Evolutionary conservation across 1,140 invertebrate species (phyloP).

Genomic region (Aphelenchoides besseyi): DNA sequence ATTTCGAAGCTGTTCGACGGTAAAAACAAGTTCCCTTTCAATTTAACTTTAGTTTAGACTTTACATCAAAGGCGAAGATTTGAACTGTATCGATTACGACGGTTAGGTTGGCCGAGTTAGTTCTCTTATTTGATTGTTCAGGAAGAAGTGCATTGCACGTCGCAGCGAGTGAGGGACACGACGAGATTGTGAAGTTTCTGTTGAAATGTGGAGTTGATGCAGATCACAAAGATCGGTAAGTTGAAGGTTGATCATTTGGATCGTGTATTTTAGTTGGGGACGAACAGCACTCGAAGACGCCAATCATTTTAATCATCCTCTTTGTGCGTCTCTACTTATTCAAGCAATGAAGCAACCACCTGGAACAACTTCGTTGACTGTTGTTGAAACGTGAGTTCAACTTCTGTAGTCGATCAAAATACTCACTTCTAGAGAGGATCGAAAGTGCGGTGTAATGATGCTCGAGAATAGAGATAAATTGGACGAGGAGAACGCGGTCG

Average conservation of each 20-base stretch:
- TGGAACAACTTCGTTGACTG: background rate
- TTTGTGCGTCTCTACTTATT: constrained; percentile 39
- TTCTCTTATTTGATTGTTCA: too few relatives aligned
- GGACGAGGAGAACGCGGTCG: constrained; percentile 7
- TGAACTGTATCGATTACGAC: constrained; percentile 85
- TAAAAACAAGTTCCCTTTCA: too few relatives aligned
- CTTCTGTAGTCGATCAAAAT: constrained; percentile 18
- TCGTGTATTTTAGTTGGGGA: too few relatives aligned
- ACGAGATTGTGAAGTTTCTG: constrained; percentile 54
- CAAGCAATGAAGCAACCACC: constrained; percentile 15
- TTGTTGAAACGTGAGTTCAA: background rate
- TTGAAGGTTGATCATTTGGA: too few relatives aligned
- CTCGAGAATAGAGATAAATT: constrained; percentile 24
- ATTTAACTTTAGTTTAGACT: too few relatives aligned
- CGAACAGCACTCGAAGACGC: constrained; percentile 58
- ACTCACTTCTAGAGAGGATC: constrained; percentile 21
- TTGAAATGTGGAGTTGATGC: constrained; percentile 73
- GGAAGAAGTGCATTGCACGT: constrained; percentile 66
- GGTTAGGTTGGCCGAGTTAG: too few relatives aligned
- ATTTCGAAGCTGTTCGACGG: constrained; percentile 82
- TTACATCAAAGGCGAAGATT: constrained; percentile 57
- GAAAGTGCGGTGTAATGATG: constrained; percentile 38
- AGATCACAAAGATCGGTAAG: constrained; percentile 72
- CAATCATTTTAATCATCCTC: constrained; percentile 41
- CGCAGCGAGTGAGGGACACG: constrained; percentile 65